These are phyloP conservation scores for Lasiurus cinereus DNA, from an alignment of 2,113 vertebrate genomes.

Conservation along the genomic window DNA sequence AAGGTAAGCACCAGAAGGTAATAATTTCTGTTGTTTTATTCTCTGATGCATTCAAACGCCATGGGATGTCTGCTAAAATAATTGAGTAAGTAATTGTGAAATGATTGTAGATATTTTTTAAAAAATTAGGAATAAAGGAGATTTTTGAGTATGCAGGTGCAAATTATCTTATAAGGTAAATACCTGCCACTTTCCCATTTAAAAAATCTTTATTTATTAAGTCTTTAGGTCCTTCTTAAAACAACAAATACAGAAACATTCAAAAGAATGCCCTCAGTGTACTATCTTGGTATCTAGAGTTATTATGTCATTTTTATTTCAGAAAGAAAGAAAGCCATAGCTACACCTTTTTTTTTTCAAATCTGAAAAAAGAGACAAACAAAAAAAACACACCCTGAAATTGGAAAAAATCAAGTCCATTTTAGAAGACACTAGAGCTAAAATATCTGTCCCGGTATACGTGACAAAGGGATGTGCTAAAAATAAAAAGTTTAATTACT, in stretches of 20 bases:
- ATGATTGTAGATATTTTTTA: neutral
- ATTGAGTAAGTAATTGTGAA: neutral
- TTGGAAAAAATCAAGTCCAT: conserved; percentile 3
- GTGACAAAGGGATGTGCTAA: neutral
- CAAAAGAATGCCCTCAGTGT: neutral
- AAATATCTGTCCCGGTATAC: neutral
- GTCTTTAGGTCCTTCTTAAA: conserved; percentile 2
- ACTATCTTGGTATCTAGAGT: neutral
- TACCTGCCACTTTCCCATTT: neutral
- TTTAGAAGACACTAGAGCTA: conserved; percentile 15
- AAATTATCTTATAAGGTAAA: conserved; percentile 43
- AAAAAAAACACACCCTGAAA: neutral
- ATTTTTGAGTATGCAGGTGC: neutral
- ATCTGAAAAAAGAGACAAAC: neutral
- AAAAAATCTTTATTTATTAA: conserved; percentile 2
- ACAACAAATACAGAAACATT: neutral
- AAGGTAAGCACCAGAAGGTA: neutral
- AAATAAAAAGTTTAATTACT: conserved; percentile 49
- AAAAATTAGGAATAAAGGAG: conserved; percentile 1
- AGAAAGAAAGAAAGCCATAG: conserved; percentile 2
- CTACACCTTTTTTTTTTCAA: neutral
- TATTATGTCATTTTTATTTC: conserved; percentile 9
- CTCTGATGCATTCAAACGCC: neutral
- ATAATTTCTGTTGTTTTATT: neutral
- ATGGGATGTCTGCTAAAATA: neutral